Conservation (phyloP, 2,113 vertebrate genomes). For the Forbesichthys agassizii region DNA sequence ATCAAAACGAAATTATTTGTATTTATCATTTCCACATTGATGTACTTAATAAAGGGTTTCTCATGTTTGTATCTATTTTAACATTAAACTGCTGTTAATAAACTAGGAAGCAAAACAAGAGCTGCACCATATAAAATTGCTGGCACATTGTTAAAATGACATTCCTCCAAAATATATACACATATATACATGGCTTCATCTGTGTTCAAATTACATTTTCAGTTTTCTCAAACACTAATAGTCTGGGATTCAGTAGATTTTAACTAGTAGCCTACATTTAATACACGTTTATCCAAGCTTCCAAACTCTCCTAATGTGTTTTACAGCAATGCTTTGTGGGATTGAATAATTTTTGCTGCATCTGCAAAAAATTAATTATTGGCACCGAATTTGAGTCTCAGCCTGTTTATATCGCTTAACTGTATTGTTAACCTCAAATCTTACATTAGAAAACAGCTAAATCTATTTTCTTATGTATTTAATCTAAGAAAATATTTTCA, state of each 20-base stretch:
- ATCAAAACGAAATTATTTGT: background rate
- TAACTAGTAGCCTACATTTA: too few species aligned
- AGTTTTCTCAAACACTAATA: background rate
- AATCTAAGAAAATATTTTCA: slow-evolving; percentile 26
- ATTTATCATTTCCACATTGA: background rate
- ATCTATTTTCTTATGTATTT: slow-evolving; percentile 6
- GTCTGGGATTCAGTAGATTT: too few species aligned
- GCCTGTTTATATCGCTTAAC: too few species aligned
- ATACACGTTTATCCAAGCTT: too few species aligned
- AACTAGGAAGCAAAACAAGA: background rate
- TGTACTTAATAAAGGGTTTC: background rate
- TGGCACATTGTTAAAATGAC: slow-evolving; percentile 32
- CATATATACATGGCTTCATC: slow-evolving; percentile 21
- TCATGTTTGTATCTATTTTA: too few species aligned
- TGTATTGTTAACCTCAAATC: background rate
- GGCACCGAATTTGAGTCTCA: too few species aligned
- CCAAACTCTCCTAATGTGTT: too few species aligned
- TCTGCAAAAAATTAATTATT: background rate
- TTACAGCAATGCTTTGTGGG: too few species aligned
- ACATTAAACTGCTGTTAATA: too few species aligned
- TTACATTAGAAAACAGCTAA: slow-evolving; percentile 13
- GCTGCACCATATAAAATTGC: slow-evolving; percentile 12
- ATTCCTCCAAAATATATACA: background rate
- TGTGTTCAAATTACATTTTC: background rate
- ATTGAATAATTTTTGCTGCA: background rate